Percentiles rank a stretch among this genome's conserved stretches.
These are phyloP conservation scores for Acanthococcus lagerstroemiae DNA, from an alignment of 2,888 invertebrate species.

Conservation along the genomic window DNA sequence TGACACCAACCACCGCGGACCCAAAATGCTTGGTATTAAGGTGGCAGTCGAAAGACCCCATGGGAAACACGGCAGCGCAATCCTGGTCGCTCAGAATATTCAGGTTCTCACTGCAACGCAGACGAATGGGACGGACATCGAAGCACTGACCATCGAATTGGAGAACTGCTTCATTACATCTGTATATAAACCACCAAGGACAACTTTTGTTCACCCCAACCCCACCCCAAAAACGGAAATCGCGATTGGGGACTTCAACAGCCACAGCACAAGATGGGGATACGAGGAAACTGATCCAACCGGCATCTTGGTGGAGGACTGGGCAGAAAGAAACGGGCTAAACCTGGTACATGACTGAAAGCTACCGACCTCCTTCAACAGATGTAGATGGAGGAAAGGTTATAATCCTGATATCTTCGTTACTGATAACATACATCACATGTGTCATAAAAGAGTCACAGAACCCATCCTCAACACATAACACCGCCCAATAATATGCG, in stretches of 20 bases:
- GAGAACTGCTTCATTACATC: slow-evolving; percentile 14
- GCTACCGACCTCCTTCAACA: too few relatives aligned
- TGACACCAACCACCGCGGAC: slow-evolving; percentile 2
- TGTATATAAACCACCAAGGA: slow-evolving; percentile 19
- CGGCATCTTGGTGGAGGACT: too few relatives aligned
- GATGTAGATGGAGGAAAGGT: too few relatives aligned
- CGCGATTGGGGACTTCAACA: slow-evolving; percentile 14
- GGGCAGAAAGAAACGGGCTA: too few relatives aligned
- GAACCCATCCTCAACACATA: too few relatives aligned
- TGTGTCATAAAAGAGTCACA: too few relatives aligned
- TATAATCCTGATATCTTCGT: too few relatives aligned
- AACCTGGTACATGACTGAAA: too few relatives aligned
- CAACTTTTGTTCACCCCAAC: slow-evolving; percentile 2
- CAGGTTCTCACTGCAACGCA: slow-evolving; percentile 4
- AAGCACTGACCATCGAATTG: slow-evolving; percentile 8
- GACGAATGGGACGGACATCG: neutral
- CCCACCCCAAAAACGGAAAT: neutral
- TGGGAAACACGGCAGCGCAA: slow-evolving; percentile 23
- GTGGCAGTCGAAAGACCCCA: slow-evolving; percentile 10
- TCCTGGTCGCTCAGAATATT: slow-evolving; percentile 11
- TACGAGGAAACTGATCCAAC: too few relatives aligned
- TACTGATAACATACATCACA: too few relatives aligned
- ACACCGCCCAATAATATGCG: too few relatives aligned
- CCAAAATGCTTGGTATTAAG: slow-evolving; percentile 11
- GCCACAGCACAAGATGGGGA: slow-evolving; percentile 9